Evolutionary conservation across 2,888 invertebrate genomes (phyloP).

Genomic region (Andrena haemorrhoa): DNA sequence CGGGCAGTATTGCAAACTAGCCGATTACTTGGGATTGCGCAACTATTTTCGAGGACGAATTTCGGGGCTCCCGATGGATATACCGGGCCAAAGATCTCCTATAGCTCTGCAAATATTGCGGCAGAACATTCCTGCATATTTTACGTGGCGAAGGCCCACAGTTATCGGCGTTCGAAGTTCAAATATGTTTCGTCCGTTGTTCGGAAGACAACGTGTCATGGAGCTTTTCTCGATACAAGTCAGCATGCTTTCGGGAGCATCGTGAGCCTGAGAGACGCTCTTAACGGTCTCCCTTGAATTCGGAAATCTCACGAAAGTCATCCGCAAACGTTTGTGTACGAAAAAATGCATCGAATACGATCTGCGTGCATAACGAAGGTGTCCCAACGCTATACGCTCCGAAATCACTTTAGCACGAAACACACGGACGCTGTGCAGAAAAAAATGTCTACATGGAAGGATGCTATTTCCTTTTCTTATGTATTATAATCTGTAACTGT

Average conservation of each 20-base stretch:
- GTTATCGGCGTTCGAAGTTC: conserved; percentile 44
- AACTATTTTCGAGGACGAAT: conserved; percentile 71
- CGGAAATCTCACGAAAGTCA: conserved; percentile 3
- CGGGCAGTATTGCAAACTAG: conserved; percentile 69
- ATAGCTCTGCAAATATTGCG: conserved; percentile 30
- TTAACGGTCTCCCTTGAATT: conserved; percentile 20
- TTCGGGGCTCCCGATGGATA: conserved; percentile 55
- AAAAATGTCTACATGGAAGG: conserved; percentile 28
- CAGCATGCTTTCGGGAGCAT: conserved; percentile 60
- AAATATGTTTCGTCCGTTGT: conserved; percentile 73
- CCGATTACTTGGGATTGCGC: conserved; percentile 83
- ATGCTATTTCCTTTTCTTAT: conserved; percentile 29
- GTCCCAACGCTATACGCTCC: conserved; percentile 29
- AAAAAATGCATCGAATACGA: conserved; percentile 11
- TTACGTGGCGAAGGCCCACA: conserved; percentile 20
- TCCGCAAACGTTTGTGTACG: conserved; percentile 3
- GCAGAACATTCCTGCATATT: conserved; percentile 40
- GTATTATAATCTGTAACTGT: conserved; percentile 30
- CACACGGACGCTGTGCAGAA: conserved; percentile 28
- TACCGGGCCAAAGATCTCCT: conserved; percentile 41
- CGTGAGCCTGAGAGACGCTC: conserved; percentile 33
- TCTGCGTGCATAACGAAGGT: conserved; percentile 33
- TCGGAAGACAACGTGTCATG: conserved; percentile 77
- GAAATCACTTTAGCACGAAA: conserved; percentile 21
- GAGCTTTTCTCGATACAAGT: conserved; percentile 61